Evolutionary conservation across 92 coral and sea anemone species (phyloP), one percentile per base, ranked within the genome.

Genomic region (Parazoanthus swiftii): DNA sequence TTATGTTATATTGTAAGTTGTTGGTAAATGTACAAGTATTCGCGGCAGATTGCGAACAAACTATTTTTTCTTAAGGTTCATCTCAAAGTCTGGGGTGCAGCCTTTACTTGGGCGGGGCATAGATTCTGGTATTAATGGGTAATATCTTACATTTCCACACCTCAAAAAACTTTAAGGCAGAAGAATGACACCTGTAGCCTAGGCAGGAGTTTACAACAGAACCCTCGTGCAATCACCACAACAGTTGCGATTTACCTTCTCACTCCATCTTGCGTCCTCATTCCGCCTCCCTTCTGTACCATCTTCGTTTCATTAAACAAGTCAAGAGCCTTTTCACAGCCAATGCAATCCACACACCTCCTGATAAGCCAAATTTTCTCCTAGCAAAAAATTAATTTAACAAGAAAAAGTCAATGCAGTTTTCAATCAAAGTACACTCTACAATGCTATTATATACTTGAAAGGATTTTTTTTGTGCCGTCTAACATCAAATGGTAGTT

Each of bases 221-320:
- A 20, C 68, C 25, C 6, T 51, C 16, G 6, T 46, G 68, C n/a
- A 63, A 63, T 63, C 42, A 63, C 70, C 8, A 63, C 70, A 63
- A 20, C 70, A 63, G 70, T 7, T 63, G 70, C 16, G 8, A 4
- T 8, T 63, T 88, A 95, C 99, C 95, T 95, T 90, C 99, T 89
- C 15, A 81, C 50, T 15, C 91, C 88, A 79, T 93, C 89, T 25
- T 88, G 59, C 42, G 98, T 95, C 73, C 80, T 88, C 94, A 97
- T 95, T 39, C 99, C 99, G 25, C 98, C 98, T 54, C 84, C 88
- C 8, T 68, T 79, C 73, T 97, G 98, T 56, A 95, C 82, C 77
- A 81, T 79, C 88, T 91, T 93, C 79, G 99, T 97, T 80, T 93
- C 97, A 80, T 76, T 78, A 58, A 97, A 97, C 36, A 97, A 88